Evolutionary conservation across 1,140 invertebrate species (phyloP).

Genomic region (Phocides pigmalion): DNA sequence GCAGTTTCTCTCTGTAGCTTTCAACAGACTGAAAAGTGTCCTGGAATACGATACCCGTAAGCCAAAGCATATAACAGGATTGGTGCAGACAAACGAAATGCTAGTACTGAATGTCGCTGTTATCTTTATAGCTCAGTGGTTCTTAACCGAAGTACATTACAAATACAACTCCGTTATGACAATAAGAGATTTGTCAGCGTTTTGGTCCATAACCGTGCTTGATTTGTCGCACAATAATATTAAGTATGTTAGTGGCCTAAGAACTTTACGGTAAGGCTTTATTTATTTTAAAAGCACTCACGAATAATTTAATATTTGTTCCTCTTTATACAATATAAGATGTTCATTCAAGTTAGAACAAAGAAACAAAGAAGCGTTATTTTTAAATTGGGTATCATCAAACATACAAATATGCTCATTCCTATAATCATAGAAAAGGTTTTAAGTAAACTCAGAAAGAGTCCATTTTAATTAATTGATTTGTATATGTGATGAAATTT

Average conservation of each 20-base stretch:
- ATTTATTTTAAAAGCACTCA: too few relatives aligned
- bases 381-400: too few relatives aligned
- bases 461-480: too few relatives aligned
- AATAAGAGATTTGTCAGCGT: conserved; percentile 64
- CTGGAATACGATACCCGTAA: conserved; percentile 73
- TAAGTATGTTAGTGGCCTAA: conserved; percentile 63
- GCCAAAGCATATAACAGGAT: conserved; percentile 32
- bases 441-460: too few relatives aligned
- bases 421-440: too few relatives aligned
- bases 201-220: conserved; percentile 75
- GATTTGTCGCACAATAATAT: conserved; percentile 76
- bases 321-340: too few relatives aligned
- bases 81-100: conserved; percentile 15
- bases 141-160: conserved; percentile 75
- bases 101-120: conserved; percentile 11
- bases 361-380: too few relatives aligned
- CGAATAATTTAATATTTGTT: too few relatives aligned
- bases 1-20: conserved; percentile 66
- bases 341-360: too few relatives aligned
- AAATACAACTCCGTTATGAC: conserved; percentile 67
- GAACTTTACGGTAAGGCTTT: conserved; percentile 55
- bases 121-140: conserved; percentile 73
- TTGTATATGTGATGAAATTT: too few relatives aligned
- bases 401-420: too few relatives aligned
- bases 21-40: conserved; percentile 66